phyloP scores from a whole-genome alignment of 2,113 vertebrate genomes.

The Apodemus speciosus region DNA sequence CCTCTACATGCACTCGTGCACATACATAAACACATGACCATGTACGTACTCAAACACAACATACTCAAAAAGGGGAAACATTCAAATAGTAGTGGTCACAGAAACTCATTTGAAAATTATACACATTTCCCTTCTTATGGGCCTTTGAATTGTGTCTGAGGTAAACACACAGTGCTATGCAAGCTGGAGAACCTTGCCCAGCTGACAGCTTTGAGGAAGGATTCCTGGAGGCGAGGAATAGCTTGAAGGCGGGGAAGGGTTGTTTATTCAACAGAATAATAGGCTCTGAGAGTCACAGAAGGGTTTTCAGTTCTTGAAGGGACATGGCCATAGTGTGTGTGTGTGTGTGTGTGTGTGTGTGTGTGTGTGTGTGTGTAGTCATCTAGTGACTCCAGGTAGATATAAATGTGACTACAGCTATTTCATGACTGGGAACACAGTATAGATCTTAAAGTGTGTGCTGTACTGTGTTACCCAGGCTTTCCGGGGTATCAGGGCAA shows the following conservation, averaged over 20 bases:
- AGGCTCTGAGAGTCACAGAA: not conserved
- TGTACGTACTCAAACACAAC: not conserved
- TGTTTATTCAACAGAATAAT: not conserved
- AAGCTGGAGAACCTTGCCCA: not conserved
- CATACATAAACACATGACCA: not conserved
- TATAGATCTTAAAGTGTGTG: not conserved
- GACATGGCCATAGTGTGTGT: not conserved
- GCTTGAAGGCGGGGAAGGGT: not conserved
- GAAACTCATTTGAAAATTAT: not conserved
- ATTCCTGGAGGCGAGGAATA: constrained; percentile 8
- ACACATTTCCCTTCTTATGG: constrained; percentile 10
- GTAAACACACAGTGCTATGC: not conserved
- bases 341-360: too few species aligned
- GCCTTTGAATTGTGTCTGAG: not conserved
- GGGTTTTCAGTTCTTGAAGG: not conserved
- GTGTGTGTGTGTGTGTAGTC: too few species aligned
- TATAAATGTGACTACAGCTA: not conserved
- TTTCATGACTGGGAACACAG: not conserved
- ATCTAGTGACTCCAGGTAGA: not conserved
- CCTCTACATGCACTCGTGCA: not conserved
- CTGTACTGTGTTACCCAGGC: not conserved
- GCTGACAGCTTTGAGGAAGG: not conserved
- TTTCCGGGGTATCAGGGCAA: not conserved
- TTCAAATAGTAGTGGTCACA: not conserved
- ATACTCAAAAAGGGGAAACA: not conserved